Percentiles rank a stretch among this genome's conserved stretches.
phyloP scores from a whole-genome alignment of 2,113 vertebrate genomes.

The Syngnathus typhle region DNA sequence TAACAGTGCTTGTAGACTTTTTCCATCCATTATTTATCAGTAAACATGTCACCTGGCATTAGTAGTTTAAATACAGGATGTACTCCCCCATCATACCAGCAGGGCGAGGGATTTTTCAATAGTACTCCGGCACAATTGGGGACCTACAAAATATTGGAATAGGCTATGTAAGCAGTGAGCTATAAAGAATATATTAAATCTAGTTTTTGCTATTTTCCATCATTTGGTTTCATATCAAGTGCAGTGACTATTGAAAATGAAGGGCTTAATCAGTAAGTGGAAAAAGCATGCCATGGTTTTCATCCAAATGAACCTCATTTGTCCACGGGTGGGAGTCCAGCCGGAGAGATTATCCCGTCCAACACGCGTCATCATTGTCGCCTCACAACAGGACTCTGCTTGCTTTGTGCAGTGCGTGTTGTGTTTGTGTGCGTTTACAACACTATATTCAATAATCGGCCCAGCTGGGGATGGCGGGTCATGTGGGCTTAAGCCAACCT shows the following conservation, averaged over 20 bases:
- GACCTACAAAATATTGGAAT: not conserved
- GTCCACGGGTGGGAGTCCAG: constrained; percentile 54
- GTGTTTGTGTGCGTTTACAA: constrained; percentile 33
- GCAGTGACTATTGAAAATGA: constrained; percentile 8
- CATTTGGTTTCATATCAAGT: not conserved
- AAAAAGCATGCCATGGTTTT: constrained; percentile 29
- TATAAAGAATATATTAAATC: not conserved
- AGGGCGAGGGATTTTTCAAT: constrained; percentile 37
- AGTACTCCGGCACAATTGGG: not conserved
- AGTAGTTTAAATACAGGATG: not conserved
- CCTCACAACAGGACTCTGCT: constrained; percentile 55
- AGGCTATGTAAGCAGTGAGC: not conserved
- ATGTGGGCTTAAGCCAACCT: constrained; percentile 72
- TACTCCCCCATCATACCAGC: constrained; percentile 3
- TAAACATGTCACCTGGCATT: no score
- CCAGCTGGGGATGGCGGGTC: constrained; percentile 57
- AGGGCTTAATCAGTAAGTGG: constrained; percentile 21
- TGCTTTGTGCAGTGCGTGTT: constrained; percentile 28
- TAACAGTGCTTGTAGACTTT: no score
- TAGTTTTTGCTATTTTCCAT: not conserved
- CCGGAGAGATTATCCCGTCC: constrained; percentile 63
- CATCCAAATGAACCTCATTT: constrained; percentile 45
- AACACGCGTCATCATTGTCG: constrained; percentile 64
- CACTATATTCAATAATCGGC: constrained; percentile 54
- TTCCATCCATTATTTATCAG: no score